Base-by-base conservation (phyloP, 2,797 vertebrate species). In the Tarsius wallacei region DNA sequence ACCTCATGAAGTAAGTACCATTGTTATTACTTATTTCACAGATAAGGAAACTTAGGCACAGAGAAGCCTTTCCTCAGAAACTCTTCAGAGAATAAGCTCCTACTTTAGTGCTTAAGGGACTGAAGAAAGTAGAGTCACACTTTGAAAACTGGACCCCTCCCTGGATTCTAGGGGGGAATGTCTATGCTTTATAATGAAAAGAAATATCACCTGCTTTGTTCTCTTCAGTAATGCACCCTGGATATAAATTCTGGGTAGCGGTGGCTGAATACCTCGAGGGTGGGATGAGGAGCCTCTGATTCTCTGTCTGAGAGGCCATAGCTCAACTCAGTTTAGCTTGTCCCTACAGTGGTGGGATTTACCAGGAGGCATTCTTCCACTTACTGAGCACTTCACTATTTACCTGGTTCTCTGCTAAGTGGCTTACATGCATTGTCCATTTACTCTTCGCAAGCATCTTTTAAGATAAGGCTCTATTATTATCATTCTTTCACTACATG, bases 161-260 rank as follows among this genome's bases (percentile, higher is more conserved):
- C 24, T 90, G 73, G 66, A 55, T 59, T 93, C 64, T 17, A 7
- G 13, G 22, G 8, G 51, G 2, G 51, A 49, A 33, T 77, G 73
- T 15, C 36, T 82, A 31, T 7, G n/a, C 36, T 61, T 91, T 91
- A 61, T n/a, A 86, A 73, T 63, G 16, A 90, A 36, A 95, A 87
- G 42, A 82, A 95, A 82, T 28, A 31, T 19, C 13, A 42, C 24
- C 11, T 21, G 49, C 15, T 78, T 66, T 92, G 16, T 87, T 78
- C 1, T 64, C 24, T 74, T 81, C 12, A 61, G 80, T 42, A 61
- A 71, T 59, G 22, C 2, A 42, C 31, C 3, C 5, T 80, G 89
- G 89, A 49, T 93, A 14, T 16, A 59, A 3, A 49, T 64, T 22
- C 36, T n/a, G 16, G 19, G 36, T 11, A 10, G 42, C 15, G 64